Base-by-base conservation (phyloP, 2,113 vertebrate genomes). In the Neogobius melanostomus region DNA sequence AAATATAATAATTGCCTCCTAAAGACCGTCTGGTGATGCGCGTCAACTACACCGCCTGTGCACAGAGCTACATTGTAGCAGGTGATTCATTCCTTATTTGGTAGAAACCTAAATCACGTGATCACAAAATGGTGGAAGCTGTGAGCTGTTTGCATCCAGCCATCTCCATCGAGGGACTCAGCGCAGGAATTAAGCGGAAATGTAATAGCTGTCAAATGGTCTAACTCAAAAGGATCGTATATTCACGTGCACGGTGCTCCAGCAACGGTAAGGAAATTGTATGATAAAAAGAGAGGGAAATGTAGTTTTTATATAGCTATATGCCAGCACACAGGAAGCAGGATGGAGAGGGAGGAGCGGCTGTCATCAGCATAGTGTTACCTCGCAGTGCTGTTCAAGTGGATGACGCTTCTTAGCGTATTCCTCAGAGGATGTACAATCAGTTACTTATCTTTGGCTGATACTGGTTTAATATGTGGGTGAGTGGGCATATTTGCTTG, bases 61-160 rank as follows among this genome's bases (percentile, higher is more conserved):
- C 71, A 66, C 45, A 62, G 77, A 63, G 79, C 78, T 71, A 72
- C 28, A 36, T 71, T 68, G 10, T 43, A 84, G 87, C 86, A 90
- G 85, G 87, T 82, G 85, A 88, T 69, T 71, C 0, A 36, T 36
- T 73, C 87, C 87, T 87, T 91, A 90, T 92, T 86, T 88, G 90
- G 87, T 86, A 69, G 28, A 66, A 74, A 73, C 84, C 74, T 74
- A 64, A 83, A 75, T 93, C 92, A 93, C 54, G 85, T 92, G 91
- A 92, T 75, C 86, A 87, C 76, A 92, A 92, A 91, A 93, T 92
- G 92, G 91, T 86, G 90, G 91, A 87, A 82, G 84, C 90, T 89
- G 87, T 85, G 81, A 77, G 83, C 85, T 74, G 86, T 89, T 74
- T 75, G 81, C 83, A 79, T 82, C 85, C 57, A 79, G 88, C 89